Percentiles rank a stretch among this genome's conserved stretches.
Conservation (phyloP, 2,888 invertebrate species). For the Drosophila paracracens region DNA sequence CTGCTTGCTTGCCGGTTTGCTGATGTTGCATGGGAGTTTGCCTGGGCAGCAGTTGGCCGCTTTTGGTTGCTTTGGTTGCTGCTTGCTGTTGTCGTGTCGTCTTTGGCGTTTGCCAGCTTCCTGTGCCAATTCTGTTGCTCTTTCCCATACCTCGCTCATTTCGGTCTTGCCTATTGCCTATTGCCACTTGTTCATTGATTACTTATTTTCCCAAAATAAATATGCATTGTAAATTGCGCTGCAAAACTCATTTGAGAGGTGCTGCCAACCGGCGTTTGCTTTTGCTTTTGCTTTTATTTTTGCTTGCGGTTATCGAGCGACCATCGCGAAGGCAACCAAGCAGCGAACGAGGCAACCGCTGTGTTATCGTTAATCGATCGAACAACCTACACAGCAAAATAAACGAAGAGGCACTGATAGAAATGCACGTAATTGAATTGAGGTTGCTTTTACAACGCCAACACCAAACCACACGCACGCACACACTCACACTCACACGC, state of each 20-base stretch:
- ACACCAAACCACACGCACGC: not conserved
- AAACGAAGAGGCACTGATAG: constrained; percentile 4
- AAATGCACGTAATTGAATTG: constrained; percentile 31
- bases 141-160: constrained; percentile 31
- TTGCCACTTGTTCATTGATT: constrained; percentile 60
- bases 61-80: not conserved
- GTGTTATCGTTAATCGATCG: constrained; percentile 76
- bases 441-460: not conserved
- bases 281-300: constrained; percentile 5
- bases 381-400: constrained; percentile 59
- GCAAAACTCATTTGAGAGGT: constrained; percentile 52
- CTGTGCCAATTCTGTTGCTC: constrained; percentile 41
- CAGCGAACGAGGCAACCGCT: constrained; percentile 9
- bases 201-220: constrained; percentile 80
- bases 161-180: constrained; percentile 10
- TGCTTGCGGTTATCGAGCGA: constrained; percentile 64
- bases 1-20: not conserved
- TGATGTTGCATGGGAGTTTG: constrained; percentile 8
- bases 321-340: constrained; percentile 53
- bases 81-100: constrained; percentile 41
- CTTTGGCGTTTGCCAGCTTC: constrained; percentile 38
- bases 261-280: constrained; percentile 26
- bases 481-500: not conserved
- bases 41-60: constrained; percentile 20
- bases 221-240: constrained; percentile 78